phyloP scores from a whole-genome alignment of 2,797 vertebrate genomes.

The Distichodus sexfasciatus region DNA sequence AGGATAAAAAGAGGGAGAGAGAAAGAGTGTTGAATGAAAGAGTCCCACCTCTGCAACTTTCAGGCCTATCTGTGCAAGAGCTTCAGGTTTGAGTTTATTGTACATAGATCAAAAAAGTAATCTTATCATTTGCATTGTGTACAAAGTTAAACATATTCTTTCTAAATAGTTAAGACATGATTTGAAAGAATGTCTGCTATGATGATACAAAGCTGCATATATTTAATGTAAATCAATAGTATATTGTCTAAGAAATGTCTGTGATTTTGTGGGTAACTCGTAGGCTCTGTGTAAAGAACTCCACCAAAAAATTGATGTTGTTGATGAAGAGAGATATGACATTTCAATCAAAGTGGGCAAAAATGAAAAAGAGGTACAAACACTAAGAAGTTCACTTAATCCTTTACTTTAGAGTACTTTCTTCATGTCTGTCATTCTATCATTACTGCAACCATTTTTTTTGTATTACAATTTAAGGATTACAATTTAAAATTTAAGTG shows the following conservation, averaged over 20 bases:
- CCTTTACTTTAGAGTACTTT: background rate
- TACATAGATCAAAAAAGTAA: too few species aligned
- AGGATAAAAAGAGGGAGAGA: constrained; percentile 61
- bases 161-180: too few species aligned
- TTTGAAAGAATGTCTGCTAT: background rate
- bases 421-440: too few species aligned
- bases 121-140: too few species aligned
- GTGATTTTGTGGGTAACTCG: constrained; percentile 2
- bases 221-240: background rate
- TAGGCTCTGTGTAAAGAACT: constrained; percentile 75
- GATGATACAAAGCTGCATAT: background rate
- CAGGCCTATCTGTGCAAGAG: constrained; percentile 64
- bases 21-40: constrained; percentile 57
- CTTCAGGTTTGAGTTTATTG: constrained; percentile 70
- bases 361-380: constrained; percentile 61
- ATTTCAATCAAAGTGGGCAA: constrained; percentile 70
- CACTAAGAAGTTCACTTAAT: background rate
- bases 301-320: constrained; percentile 71
- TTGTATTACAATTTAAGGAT: too few species aligned
- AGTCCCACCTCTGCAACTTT: constrained; percentile 63
- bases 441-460: too few species aligned
- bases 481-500: too few species aligned
- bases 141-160: too few species aligned
- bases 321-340: constrained; percentile 78
- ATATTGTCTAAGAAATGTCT: background rate